phyloP scores from a whole-genome alignment of 2,888 invertebrate genomes.

The Nephrotoma appendiculata region DNA sequence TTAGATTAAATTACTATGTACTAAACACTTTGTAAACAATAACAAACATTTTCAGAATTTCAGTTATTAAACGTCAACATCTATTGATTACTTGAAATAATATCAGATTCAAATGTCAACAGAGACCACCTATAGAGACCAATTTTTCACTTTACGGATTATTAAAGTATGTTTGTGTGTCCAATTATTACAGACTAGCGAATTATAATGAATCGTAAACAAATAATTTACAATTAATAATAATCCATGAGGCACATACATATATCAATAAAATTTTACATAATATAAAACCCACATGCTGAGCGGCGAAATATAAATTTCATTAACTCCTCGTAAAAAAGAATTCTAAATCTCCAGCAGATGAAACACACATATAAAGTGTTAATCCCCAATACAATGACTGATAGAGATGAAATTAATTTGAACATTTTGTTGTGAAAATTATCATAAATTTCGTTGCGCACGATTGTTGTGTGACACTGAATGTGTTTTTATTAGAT shows the following conservation, averaged over 20 bases:
- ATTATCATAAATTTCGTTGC: background rate
- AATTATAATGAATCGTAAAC: background rate
- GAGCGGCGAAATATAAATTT: background rate
- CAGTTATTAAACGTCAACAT: too few species aligned
- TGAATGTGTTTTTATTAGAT: background rate
- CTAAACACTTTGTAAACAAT: too few species aligned
- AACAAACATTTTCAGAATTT: too few species aligned
- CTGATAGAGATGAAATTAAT: background rate
- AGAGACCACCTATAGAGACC: too few species aligned
- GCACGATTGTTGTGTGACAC: background rate
- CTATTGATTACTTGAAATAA: too few species aligned
- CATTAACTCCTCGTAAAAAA: background rate
- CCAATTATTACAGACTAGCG: too few species aligned
- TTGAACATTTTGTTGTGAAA: background rate
- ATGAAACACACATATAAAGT: background rate
- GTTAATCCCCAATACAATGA: background rate
- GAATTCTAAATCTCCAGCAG: background rate
- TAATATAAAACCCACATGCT: background rate
- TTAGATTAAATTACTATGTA: too few species aligned
- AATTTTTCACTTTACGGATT: too few species aligned
- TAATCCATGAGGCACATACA: background rate
- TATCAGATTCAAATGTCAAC: too few species aligned
- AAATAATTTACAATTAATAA: background rate
- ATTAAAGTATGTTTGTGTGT: too few species aligned
- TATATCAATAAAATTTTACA: background rate